A percentile compares a stretch with the other conserved stretches of the same genome.
Conservation (phyloP, 2,113 vertebrate genomes). For the Petromus typicus region DNA sequence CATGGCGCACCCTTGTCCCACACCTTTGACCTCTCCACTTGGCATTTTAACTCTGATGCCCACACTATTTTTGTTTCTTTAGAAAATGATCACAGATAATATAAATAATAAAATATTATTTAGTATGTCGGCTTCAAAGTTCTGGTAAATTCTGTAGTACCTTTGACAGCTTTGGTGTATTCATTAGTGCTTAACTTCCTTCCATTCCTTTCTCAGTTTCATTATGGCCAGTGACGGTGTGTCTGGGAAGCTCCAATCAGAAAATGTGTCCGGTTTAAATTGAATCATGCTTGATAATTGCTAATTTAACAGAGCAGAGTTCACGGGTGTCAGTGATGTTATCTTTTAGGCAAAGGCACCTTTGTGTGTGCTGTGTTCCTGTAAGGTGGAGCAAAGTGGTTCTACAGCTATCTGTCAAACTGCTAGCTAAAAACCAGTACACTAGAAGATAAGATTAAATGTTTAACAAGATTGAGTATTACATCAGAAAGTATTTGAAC, state of each 20-base stretch:
- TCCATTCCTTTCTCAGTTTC: background rate
- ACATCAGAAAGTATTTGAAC: constrained; percentile 70
- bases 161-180: background rate
- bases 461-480: constrained; percentile 65
- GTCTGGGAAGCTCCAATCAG: background rate
- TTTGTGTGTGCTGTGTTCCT: background rate
- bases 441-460: constrained; percentile 35
- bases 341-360: constrained; percentile 8
- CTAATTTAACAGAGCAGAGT: background rate
- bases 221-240: background rate
- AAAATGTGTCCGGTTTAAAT: background rate
- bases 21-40: background rate
- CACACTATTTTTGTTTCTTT: background rate
- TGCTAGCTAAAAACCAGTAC: constrained; percentile 22
- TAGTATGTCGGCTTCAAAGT: background rate
- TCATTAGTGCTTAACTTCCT: background rate
- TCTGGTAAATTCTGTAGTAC: background rate
- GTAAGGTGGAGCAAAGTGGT: constrained; percentile 31
- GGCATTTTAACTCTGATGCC: background rate
- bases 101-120: background rate
- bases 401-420: background rate
- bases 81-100: background rate
- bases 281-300: background rate
- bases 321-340: background rate
- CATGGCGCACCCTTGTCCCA: too few relatives aligned